Conservation (phyloP, 2,888 invertebrate genomes). For the Caenorhabditis plicata region DNA sequence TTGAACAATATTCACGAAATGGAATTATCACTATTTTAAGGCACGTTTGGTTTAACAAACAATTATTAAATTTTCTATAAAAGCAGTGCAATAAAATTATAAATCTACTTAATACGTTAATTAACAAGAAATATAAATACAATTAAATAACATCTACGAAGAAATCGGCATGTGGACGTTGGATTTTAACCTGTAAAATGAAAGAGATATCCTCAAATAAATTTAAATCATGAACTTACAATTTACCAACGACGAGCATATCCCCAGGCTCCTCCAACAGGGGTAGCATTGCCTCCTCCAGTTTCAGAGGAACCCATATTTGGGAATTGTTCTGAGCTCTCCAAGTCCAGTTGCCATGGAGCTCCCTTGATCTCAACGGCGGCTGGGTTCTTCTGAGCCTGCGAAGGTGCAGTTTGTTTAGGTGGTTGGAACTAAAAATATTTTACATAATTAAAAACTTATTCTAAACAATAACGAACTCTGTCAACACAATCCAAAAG, state of each 20-base stretch:
- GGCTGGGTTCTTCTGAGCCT: constrained; percentile 8
- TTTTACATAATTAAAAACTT: background rate
- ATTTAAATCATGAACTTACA: too few relatives aligned
- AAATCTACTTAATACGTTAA: constrained; percentile 11
- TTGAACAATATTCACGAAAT: background rate
- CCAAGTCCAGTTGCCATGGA: constrained; percentile 67
- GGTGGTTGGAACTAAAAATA: constrained; percentile 29
- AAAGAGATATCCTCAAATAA: too few relatives aligned
- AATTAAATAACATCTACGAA: constrained; percentile 16
- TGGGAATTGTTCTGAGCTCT: constrained; percentile 68
- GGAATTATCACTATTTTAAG: too few relatives aligned
- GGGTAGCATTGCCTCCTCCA: constrained; percentile 15
- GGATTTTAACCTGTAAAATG: too few relatives aligned
- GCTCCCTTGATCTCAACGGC: constrained; percentile 57
- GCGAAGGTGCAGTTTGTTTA: constrained; percentile 7
- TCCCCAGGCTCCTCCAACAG: constrained; percentile 48
- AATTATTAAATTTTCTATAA: background rate
- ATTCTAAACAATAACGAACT: constrained; percentile 17
- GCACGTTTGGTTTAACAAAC: background rate
- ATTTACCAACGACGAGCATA: constrained; percentile 43
- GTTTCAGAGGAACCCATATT: constrained; percentile 51
- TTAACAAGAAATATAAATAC: constrained; percentile 6
- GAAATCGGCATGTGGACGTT: constrained; percentile 1
- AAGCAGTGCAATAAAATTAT: background rate
- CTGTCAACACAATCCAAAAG: constrained; percentile 53